Conservation (phyloP, 2,888 invertebrate genomes). For the Pseudococcus longispinus region DNA sequence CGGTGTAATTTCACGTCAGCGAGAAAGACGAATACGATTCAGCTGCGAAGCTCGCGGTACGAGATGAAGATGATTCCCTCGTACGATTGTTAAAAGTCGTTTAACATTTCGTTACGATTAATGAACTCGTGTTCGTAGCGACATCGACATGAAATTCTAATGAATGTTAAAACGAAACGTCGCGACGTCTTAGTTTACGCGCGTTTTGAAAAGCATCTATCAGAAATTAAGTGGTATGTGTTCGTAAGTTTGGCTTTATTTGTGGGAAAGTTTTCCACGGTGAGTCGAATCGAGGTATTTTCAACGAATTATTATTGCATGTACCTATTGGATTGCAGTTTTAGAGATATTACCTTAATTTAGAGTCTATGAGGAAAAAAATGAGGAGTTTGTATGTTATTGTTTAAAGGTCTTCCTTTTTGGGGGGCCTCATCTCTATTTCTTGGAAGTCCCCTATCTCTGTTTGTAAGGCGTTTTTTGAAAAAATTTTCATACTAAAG, state of each 20-base stretch:
- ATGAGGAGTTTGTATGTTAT: no score
- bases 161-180: not conserved
- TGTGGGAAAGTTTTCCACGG: not conserved
- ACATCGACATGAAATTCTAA: not conserved
- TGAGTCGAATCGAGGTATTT: not conserved
- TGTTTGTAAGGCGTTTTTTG: no score
- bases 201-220: not conserved
- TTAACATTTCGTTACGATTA: not conserved
- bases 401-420: no score
- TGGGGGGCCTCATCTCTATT: no score
- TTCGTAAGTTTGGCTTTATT: not conserved
- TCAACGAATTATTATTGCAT: not conserved
- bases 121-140: not conserved
- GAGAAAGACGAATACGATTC: not conserved
- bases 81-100: conserved; percentile 10
- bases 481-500: no score
- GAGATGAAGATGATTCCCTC: not conserved
- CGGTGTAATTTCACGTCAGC: not conserved
- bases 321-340: no score
- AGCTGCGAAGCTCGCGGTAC: not conserved
- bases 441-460: no score
- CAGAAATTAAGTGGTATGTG: not conserved
- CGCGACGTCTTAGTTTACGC: not conserved
- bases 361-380: no score
- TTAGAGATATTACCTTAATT: no score